These are phyloP conservation scores for Liopterus haemorrhoidalis DNA, from an alignment of 2,888 invertebrate species.

Conservation along the genomic window DNA sequence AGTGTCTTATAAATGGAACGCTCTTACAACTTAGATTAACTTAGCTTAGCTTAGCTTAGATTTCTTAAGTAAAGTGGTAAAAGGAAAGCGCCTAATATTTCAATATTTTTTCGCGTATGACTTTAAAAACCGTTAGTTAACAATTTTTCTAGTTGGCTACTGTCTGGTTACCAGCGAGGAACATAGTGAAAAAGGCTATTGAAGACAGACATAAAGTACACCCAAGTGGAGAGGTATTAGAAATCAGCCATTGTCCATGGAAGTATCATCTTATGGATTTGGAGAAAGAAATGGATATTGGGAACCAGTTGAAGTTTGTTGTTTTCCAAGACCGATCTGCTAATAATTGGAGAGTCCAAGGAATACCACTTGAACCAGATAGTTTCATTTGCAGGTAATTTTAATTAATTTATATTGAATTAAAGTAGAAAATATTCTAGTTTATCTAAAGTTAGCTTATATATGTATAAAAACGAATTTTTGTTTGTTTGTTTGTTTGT, in stretches of 20 bases:
- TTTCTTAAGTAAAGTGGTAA: too few relatives aligned
- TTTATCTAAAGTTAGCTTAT: not conserved
- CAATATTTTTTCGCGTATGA: too few relatives aligned
- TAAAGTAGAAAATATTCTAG: conserved; percentile 7
- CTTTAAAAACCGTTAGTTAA: not conserved
- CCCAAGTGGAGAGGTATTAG: conserved; percentile 73
- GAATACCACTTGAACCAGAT: conserved; percentile 64
- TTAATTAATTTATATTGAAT: conserved; percentile 16
- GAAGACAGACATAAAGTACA: conserved; percentile 62
- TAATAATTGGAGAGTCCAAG: conserved; percentile 76
- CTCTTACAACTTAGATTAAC: too few relatives aligned
- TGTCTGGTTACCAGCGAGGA: conserved; percentile 83
- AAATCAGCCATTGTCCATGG: conserved; percentile 78
- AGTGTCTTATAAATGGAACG: too few relatives aligned
- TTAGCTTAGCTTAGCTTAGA: too few relatives aligned
- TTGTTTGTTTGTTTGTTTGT: too few relatives aligned
- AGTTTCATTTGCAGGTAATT: conserved; percentile 65
- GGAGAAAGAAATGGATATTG: conserved; percentile 66
- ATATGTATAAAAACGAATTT: too few relatives aligned
- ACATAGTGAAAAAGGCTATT: conserved; percentile 67
- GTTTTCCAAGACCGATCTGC: conserved; percentile 60
- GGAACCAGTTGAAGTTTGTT: conserved; percentile 62
- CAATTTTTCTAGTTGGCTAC: conserved; percentile 50
- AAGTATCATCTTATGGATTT: conserved; percentile 79
- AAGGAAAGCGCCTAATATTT: too few relatives aligned